Conservation (phyloP, 1,140 invertebrate species). For the Drosophila ficusphila region DNA sequence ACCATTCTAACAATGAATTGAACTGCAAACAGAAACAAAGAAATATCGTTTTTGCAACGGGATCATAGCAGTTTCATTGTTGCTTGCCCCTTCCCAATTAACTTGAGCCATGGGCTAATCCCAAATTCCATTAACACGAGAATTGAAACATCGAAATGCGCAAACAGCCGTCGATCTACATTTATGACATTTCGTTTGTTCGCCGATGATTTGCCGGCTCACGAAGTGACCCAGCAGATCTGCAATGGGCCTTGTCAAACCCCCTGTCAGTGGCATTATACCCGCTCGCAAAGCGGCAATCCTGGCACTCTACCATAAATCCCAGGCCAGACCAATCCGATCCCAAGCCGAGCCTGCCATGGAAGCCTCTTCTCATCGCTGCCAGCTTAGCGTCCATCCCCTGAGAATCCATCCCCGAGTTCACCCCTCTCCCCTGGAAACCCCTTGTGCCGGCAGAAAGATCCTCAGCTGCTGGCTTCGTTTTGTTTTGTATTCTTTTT, state of each 20-base stretch:
- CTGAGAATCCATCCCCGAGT: conserved; percentile 40
- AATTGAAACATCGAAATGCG: conserved; percentile 53
- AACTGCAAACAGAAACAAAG: too few relatives aligned
- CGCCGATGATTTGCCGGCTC: conserved; percentile 28
- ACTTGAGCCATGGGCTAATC: conserved; percentile 20
- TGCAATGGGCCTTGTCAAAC: conserved; percentile 47
- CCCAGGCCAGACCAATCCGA: conserved; percentile 26
- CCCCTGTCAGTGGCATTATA: conserved; percentile 48
- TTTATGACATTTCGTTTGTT: conserved; percentile 51
- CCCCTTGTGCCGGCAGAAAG: background rate
- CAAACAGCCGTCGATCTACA: conserved; percentile 34
- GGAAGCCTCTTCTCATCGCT: conserved; percentile 30
- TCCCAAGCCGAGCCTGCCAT: conserved; percentile 33
- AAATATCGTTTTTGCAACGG: background rate
- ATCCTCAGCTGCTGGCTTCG: conserved; percentile 69
- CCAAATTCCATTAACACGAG: conserved; percentile 37
- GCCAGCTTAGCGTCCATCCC: conserved; percentile 44
- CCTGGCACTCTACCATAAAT: conserved; percentile 40
- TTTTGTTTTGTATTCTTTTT: conserved; percentile 37
- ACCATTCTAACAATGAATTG: too few relatives aligned
- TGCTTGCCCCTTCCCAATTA: conserved; percentile 27
- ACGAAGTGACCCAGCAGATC: conserved; percentile 33
- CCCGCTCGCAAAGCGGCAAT: conserved; percentile 16
- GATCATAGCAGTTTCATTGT: conserved; percentile 6
- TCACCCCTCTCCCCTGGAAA: conserved; percentile 2